Conservation (phyloP, 2,888 invertebrate genomes). For the Sepiola atlantica region DNA sequence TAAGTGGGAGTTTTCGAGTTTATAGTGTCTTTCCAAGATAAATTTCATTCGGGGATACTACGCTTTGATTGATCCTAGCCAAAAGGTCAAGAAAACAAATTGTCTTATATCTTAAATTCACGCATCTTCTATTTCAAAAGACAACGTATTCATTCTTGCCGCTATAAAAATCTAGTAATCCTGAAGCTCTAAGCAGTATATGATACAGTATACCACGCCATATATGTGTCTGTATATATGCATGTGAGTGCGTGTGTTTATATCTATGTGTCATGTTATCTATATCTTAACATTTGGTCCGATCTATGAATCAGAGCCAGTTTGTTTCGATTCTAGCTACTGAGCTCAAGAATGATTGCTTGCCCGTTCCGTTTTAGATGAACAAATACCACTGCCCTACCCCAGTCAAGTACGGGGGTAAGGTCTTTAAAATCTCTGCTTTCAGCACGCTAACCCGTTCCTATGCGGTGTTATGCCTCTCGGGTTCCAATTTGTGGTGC, state of each 20-base stretch:
- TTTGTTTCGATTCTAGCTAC: neutral
- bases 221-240: neutral
- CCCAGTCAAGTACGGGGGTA: neutral
- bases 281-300: neutral
- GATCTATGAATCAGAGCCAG: neutral
- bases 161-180: neutral
- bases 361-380: neutral
- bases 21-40: no score
- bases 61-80: no score
- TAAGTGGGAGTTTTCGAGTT: no score
- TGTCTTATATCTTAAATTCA: no score
- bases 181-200: neutral
- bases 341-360: no score
- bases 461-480: constrained; percentile 32
- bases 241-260: neutral
- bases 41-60: no score
- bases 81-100: no score
- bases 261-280: neutral
- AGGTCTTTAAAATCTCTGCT: neutral
- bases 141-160: neutral
- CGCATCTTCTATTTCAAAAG: no score
- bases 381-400: neutral
- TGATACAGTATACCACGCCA: neutral
- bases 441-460: neutral
- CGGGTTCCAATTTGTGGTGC: constrained; percentile 32